phyloP scores from a whole-genome alignment of 2,113 vertebrate genomes.

The Smithornis capensis region DNA sequence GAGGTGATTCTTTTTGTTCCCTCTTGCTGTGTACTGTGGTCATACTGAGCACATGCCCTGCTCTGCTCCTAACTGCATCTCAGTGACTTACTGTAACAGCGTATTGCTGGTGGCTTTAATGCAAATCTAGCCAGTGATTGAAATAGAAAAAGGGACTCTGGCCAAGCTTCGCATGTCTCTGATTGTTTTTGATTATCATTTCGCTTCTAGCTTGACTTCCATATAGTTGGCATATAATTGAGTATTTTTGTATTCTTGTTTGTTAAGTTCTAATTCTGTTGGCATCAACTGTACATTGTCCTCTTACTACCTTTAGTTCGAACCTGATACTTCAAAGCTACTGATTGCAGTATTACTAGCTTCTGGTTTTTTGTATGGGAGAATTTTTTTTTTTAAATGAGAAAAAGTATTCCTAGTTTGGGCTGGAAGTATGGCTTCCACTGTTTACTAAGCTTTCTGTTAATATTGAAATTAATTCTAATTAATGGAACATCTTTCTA shows the following conservation, averaged over 20 bases:
- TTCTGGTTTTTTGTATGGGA: not conserved
- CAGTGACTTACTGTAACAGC: not conserved
- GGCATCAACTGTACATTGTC: not conserved
- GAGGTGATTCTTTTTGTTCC: not conserved
- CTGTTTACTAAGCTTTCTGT: not conserved
- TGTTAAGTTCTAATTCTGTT: not conserved
- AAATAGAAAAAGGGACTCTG: not conserved
- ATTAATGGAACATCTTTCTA: not conserved
- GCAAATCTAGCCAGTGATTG: not conserved
- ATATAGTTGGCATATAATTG: not conserved
- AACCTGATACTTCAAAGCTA: constrained; percentile 10
- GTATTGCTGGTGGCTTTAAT: not conserved
- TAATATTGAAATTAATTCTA: not conserved
- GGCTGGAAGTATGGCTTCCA: not conserved
- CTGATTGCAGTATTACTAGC: not conserved
- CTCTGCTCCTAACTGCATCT: not conserved
- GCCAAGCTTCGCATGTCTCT: not conserved
- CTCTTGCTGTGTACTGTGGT: not conserved
- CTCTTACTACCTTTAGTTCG: not conserved
- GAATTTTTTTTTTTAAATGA: not conserved
- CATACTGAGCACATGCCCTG: not conserved
- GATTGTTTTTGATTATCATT: not conserved
- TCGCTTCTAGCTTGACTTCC: not conserved
- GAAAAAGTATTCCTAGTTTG: not conserved
- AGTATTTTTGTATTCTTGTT: not conserved